These are phyloP conservation scores for Mus minutoides DNA, from an alignment of 2,797 vertebrate genomes.

Conservation along the genomic window DNA sequence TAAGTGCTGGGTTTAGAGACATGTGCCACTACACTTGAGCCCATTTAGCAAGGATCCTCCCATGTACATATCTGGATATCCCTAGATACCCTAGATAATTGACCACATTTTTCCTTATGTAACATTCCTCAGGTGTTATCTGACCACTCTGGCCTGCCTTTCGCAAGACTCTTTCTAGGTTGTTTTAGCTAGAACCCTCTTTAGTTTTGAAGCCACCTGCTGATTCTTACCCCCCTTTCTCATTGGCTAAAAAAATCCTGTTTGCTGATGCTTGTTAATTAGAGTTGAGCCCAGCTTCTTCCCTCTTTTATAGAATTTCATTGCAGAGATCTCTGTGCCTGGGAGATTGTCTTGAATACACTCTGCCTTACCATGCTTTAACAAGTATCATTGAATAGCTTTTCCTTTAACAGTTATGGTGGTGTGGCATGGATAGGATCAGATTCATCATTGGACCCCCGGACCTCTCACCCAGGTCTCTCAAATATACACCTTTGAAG, in stretches of 20 bases:
- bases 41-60: not conserved
- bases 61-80: not conserved
- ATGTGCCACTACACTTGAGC: too few species aligned
- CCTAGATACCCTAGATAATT: not conserved
- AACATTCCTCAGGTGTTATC: not conserved
- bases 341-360: not conserved
- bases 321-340: not conserved
- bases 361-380: conserved; percentile 62
- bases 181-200: not conserved
- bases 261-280: not conserved
- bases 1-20: too few species aligned
- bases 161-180: conserved; percentile 25
- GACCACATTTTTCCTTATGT: not conserved
- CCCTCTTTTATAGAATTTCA: not conserved
- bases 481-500: conserved; percentile 68
- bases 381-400: conserved; percentile 55
- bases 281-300: not conserved
- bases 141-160: not conserved
- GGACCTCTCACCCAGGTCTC: conserved; percentile 70
- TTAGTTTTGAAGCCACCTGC: not conserved
- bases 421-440: conserved; percentile 55
- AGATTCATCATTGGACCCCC: conserved; percentile 77
- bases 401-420: conserved; percentile 68
- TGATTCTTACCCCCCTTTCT: not conserved
- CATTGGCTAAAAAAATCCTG: not conserved